These are phyloP conservation scores for Caenorhabditis doughertyi DNA, from an alignment of 2,888 invertebrate species.

Conservation along the genomic window DNA sequence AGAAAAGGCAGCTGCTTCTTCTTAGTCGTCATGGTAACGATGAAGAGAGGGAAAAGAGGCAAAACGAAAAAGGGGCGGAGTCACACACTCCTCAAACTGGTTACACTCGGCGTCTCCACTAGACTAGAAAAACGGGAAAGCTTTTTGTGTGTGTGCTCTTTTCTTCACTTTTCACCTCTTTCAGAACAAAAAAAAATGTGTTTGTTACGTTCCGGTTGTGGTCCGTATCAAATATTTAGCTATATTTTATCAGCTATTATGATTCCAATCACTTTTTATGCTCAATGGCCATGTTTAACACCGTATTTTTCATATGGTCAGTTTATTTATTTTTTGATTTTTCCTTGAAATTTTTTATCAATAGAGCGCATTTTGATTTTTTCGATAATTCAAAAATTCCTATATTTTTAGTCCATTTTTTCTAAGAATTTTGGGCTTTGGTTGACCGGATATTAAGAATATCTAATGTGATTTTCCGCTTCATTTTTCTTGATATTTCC, in stretches of 20 bases:
- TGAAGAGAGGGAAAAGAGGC: neutral
- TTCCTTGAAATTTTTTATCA: too few species aligned
- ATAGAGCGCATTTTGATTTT: neutral
- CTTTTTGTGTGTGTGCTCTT: neutral
- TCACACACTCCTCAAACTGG: conserved; percentile 7
- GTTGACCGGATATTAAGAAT: too few species aligned
- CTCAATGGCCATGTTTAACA: conserved; percentile 12
- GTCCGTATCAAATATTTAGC: conserved; percentile 48
- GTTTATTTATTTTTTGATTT: conserved; percentile 14
- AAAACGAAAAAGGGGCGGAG: conserved; percentile 14
- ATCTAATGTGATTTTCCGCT: too few species aligned
- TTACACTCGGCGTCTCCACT: conserved; percentile 18
- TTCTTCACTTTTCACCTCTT: neutral
- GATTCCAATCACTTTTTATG: conserved; percentile 40
- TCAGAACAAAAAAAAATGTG: conserved; percentile 6
- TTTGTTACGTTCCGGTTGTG: conserved; percentile 42
- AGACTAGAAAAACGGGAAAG: conserved; percentile 5
- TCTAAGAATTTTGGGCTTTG: too few species aligned
- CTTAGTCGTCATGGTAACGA: conserved; percentile 5
- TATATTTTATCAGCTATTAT: conserved; percentile 45
- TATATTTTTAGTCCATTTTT: too few species aligned
- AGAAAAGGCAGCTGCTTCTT: conserved; percentile 36
- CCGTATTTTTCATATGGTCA: conserved; percentile 41
- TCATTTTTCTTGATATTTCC: too few species aligned
- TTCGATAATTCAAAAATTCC: too few species aligned